Evolutionary conservation across 2,888 invertebrate genomes (phyloP).

Genomic region (Brenthis hecate): DNA sequence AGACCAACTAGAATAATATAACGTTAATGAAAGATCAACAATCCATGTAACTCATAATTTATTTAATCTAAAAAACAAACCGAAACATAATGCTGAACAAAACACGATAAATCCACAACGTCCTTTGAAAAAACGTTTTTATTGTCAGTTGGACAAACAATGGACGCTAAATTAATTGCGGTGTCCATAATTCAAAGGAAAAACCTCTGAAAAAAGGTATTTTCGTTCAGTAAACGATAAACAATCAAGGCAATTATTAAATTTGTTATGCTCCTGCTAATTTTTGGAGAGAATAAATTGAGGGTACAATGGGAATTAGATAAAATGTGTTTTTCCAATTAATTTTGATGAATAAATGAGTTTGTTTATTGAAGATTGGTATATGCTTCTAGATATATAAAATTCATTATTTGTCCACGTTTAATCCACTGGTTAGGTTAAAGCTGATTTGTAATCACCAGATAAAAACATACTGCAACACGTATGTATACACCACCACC

Average conservation of each 20-base stretch:
- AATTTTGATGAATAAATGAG: background rate
- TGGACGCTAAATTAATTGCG: conserved; percentile 38
- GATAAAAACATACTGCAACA: no score
- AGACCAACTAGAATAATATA: no score
- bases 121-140: conserved; percentile 36
- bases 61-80: conserved; percentile 14
- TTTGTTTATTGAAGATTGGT: background rate
- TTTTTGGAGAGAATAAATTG: conserved; percentile 6
- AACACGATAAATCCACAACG: conserved; percentile 30
- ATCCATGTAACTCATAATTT: conserved; percentile 31
- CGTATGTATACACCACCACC: no score
- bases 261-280: conserved; percentile 26
- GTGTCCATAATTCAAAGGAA: conserved; percentile 39
- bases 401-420: no score
- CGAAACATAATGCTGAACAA: conserved; percentile 31
- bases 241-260: conserved; percentile 27
- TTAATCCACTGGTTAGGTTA: no score
- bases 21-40: background rate
- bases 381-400: background rate
- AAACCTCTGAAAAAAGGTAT: conserved; percentile 12
- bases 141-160: conserved; percentile 40
- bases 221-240: conserved; percentile 13
- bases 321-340: background rate
- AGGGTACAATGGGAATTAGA: background rate
- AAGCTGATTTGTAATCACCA: no score